phyloP scores from a whole-genome alignment of 2,113 vertebrate species.

The Lontra canadensis region DNA sequence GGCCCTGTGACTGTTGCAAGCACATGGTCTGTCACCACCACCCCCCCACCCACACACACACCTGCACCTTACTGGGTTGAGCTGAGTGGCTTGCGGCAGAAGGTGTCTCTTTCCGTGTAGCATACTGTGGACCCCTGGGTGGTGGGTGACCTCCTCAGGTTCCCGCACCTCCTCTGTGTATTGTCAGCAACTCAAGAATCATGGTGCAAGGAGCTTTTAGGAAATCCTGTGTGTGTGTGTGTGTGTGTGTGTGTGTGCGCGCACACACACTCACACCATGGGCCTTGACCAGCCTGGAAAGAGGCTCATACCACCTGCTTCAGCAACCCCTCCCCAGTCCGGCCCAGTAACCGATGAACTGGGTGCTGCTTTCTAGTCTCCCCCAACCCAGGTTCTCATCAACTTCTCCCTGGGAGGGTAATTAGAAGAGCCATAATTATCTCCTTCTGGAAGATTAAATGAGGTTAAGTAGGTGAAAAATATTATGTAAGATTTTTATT shows the following conservation, averaged over 20 bases:
- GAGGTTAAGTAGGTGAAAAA: not conserved
- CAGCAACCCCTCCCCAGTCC: not conserved
- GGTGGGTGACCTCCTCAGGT: not conserved
- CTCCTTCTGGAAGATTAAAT: not conserved
- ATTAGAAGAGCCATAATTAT: not conserved
- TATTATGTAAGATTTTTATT: conserved; percentile 17
- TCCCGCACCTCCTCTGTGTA: not conserved
- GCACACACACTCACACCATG: not conserved
- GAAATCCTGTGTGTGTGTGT: not conserved
- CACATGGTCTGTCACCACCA: not conserved
- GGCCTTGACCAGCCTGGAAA: no score
- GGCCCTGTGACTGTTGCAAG: not conserved
- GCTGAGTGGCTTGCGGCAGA: not conserved
- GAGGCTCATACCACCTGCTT: not conserved
- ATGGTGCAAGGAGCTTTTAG: not conserved
- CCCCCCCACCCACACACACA: no score
- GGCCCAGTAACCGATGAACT: not conserved
- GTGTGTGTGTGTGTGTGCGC: rapidly evolving
- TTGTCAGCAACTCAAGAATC: not conserved
- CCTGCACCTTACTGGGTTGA: not conserved
- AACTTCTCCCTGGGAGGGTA: not conserved
- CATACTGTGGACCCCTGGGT: not conserved
- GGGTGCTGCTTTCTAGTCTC: not conserved
- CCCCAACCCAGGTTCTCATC: not conserved
- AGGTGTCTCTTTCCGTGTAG: not conserved